These are phyloP conservation scores for Acinonyx jubatus DNA, from an alignment of 2,113 vertebrate species.

Conservation along the genomic window DNA sequence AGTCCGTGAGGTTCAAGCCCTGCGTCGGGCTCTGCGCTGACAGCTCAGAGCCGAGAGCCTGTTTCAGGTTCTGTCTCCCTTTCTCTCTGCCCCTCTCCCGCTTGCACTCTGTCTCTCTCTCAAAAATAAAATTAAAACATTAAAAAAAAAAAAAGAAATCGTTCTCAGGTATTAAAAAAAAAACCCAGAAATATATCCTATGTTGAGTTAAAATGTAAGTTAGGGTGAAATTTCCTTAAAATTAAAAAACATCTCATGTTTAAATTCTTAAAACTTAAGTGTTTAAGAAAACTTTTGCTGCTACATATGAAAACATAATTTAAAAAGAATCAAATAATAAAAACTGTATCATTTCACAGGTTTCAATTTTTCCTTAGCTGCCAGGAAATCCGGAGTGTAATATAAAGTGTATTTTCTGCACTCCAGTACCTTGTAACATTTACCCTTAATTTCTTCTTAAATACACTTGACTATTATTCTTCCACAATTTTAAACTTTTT, in stretches of 20 bases:
- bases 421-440: neutral
- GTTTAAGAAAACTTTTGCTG: neutral
- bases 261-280: neutral
- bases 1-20: too few relatives aligned
- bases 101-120: too few relatives aligned
- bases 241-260: neutral
- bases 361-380: neutral
- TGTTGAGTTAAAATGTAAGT: conserved; percentile 1
- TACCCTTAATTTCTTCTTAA: neutral
- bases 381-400: neutral
- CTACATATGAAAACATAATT: neutral
- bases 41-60: too few relatives aligned
- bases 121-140: too few relatives aligned
- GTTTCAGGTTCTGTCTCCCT: too few relatives aligned
- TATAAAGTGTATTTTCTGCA: neutral
- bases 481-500: neutral
- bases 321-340: neutral
- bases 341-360: neutral
- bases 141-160: neutral
- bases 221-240: conserved; percentile 16
- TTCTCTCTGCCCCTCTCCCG: too few relatives aligned
- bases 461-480: neutral
- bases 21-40: too few relatives aligned
- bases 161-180: neutral
- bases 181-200: neutral